Evolutionary conservation across 2,888 invertebrate species (phyloP).

Genomic region (Melolontha melolontha): DNA sequence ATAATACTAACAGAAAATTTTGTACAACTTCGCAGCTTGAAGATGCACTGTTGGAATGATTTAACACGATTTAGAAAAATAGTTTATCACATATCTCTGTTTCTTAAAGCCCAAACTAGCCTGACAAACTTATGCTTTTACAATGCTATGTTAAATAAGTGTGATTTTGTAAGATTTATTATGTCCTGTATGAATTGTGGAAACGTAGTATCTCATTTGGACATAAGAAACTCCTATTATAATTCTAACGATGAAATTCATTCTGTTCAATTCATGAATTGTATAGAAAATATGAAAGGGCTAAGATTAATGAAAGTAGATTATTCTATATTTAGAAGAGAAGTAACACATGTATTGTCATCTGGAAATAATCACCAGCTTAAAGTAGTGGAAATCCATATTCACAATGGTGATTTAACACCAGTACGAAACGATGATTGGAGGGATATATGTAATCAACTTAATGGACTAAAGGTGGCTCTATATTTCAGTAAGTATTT

Average conservation of each 20-base stretch:
- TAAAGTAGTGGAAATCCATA: slow-evolving; percentile 62
- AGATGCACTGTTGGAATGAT: slow-evolving; percentile 67
- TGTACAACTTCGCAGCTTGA: slow-evolving; percentile 64
- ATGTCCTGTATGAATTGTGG: slow-evolving; percentile 62
- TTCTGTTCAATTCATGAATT: slow-evolving; percentile 52
- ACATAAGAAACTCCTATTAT: slow-evolving; percentile 65
- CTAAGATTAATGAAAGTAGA: slow-evolving; percentile 64
- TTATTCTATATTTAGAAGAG: slow-evolving; percentile 65
- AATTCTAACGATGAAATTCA: slow-evolving; percentile 61
- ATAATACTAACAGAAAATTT: slow-evolving; percentile 55
- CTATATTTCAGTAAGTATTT: slow-evolving; percentile 52
- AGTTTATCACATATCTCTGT: slow-evolving; percentile 58
- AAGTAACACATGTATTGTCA: slow-evolving; percentile 63
- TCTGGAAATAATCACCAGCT: slow-evolving; percentile 61
- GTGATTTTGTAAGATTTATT: slow-evolving; percentile 64
- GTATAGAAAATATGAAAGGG: slow-evolving; percentile 61
- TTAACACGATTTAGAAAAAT: slow-evolving; percentile 63
- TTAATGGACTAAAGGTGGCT: slow-evolving; percentile 64
- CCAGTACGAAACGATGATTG: slow-evolving; percentile 64
- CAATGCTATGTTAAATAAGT: slow-evolving; percentile 65
- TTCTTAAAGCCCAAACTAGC: slow-evolving; percentile 63
- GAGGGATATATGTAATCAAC: slow-evolving; percentile 61
- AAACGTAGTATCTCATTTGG: slow-evolving; percentile 60
- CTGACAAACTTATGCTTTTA: slow-evolving; percentile 63
- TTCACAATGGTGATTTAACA: slow-evolving; percentile 64